phyloP scores from a whole-genome alignment of 2,888 invertebrate genomes.

The Bhutanitis thaidina region DNA sequence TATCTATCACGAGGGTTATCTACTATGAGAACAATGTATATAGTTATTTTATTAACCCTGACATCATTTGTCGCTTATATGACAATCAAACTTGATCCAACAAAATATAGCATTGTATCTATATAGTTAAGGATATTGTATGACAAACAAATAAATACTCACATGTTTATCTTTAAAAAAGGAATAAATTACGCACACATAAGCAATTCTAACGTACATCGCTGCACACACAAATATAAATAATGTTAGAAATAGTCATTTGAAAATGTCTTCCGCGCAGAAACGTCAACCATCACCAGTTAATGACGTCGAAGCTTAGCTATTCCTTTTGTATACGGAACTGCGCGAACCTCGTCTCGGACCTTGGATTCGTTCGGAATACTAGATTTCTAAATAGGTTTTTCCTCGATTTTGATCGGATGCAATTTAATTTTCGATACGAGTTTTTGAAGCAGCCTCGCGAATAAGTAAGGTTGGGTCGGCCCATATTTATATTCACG shows the following conservation, averaged over 20 bases:
- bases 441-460: slow-evolving; percentile 17
- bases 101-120: background rate
- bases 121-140: background rate
- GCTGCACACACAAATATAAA: slow-evolving; percentile 3
- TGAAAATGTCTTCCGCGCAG: slow-evolving; percentile 16
- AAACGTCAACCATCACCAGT: slow-evolving; percentile 3
- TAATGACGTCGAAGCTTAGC: slow-evolving; percentile 1
- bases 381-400: slow-evolving; percentile 38
- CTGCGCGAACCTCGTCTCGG: slow-evolving; percentile 26
- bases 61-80: slow-evolving; percentile 6
- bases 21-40: slow-evolving; percentile 2
- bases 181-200: background rate
- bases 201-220: background rate
- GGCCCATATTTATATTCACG: too few relatives aligned
- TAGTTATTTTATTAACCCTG: slow-evolving; percentile 4
- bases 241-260: slow-evolving; percentile 4
- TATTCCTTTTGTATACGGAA: slow-evolving; percentile 38
- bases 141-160: background rate
- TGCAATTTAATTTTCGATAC: slow-evolving; percentile 26
- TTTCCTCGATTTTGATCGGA: slow-evolving; percentile 29
- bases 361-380: slow-evolving; percentile 43
- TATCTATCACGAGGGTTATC: slow-evolving; percentile 1
- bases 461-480: background rate
- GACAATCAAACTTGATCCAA: background rate
- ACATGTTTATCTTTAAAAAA: background rate